Base-by-base conservation (phyloP, 2,888 invertebrate species). In the Hymenopus coronatus region DNA sequence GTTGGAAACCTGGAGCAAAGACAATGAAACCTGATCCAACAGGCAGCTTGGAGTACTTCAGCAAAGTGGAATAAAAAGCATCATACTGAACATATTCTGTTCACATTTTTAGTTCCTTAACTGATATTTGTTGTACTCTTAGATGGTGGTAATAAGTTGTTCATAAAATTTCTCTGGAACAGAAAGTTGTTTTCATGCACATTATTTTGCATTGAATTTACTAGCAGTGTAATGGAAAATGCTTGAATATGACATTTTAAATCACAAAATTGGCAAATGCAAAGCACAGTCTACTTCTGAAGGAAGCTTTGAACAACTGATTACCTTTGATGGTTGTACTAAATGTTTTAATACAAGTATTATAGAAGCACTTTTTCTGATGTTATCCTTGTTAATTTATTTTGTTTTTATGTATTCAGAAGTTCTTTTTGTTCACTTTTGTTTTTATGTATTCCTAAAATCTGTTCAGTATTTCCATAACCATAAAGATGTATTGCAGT, bases 1-100 rank as follows among this genome's bases (percentile, higher is more conserved):
- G 97, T 92, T 99, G 98, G 99, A 96, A 96, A 93, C 99, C 99
- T 0, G 98, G 99, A 89, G 93, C 95, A 92, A 98, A 98, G 93
- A 97, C 98, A 91, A 98, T 99, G 96, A 97, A 97, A 92, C 97
- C 98, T 0, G 97, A 97, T 93, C 96, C 97, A 87, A 95, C 95
- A 90, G 97, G 96, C 82, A 97, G 98, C 91, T 96, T 97, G 94
- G 97, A 97, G 91, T 99, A 98, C 94, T 98, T 98, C 93, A 93
- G 82, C 40, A 81, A 87, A 7, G n/a, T 87, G 27, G 87, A 87
- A 82, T 87, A 28, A 87, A 70, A 70, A 20, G 20, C 20, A 54
- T 20, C 6, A 4, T 2, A 20, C 3, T 20, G 20, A 70, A 70
- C 20, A 14, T 15, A 15, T 4, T 70, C 54, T 70, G 54, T 70